Conservation (phyloP, 2,888 invertebrate species). For the Escarpia spicata region DNA sequence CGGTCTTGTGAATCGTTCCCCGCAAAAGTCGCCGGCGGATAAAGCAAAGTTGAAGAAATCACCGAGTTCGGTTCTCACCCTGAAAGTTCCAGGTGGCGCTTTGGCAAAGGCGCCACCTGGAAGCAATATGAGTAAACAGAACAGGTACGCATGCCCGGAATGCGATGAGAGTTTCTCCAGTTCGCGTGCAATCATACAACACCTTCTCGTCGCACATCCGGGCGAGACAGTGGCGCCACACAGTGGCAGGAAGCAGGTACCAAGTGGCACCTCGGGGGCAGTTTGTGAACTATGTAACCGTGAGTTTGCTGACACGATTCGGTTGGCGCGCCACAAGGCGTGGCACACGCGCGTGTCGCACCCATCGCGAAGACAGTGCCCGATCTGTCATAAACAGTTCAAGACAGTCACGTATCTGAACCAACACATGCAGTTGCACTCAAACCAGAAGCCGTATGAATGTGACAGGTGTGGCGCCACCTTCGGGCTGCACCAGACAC, state of each 20-base stretch:
- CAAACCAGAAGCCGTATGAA: slow-evolving; percentile 29
- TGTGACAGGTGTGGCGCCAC: slow-evolving; percentile 28
- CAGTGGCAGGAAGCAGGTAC: neutral
- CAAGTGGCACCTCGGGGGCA: neutral
- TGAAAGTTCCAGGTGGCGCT: neutral
- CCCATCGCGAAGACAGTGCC: slow-evolving; percentile 19
- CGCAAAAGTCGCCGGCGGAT: neutral
- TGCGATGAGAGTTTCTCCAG: slow-evolving; percentile 26
- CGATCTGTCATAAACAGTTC: slow-evolving; percentile 28
- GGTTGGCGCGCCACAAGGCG: neutral
- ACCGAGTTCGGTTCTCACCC: neutral
- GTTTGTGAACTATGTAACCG: neutral
- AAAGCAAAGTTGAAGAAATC: neutral
- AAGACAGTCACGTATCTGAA: slow-evolving; percentile 19
- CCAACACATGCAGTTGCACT: slow-evolving; percentile 29
- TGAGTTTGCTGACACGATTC: neutral
- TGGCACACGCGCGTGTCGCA: neutral
- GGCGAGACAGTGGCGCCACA: neutral
- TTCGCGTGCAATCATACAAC: slow-evolving; percentile 1
- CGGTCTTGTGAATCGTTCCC: neutral
- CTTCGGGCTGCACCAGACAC: slow-evolving; percentile 26
- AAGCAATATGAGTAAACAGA: neutral
- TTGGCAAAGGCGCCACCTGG: slow-evolving; percentile 14
- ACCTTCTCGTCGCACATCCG: neutral
- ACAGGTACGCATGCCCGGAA: slow-evolving; percentile 26